phyloP scores from a whole-genome alignment of 2,113 vertebrate genomes.

The Nothocercus nigrocapillus region DNA sequence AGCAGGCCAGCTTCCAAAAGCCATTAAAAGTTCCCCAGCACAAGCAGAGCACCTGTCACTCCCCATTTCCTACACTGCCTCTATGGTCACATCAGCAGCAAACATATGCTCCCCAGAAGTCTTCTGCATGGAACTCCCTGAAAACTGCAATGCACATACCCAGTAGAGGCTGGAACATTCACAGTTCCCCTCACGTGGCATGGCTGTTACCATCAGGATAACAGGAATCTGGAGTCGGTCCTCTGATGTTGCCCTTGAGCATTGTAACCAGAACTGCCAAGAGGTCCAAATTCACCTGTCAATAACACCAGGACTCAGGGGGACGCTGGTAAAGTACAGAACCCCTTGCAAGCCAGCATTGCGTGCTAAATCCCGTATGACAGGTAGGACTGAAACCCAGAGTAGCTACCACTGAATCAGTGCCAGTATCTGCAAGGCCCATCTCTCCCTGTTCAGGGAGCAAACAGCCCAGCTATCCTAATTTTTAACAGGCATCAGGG shows the following conservation, averaged over 20 bases:
- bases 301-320: background rate
- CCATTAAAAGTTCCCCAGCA: background rate
- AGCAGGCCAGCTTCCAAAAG: background rate
- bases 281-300: background rate
- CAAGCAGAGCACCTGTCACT: background rate
- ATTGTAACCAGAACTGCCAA: background rate
- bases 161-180: background rate
- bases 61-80: background rate
- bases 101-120: background rate
- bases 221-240: background rate
- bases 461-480: background rate
- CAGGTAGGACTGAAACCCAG: background rate
- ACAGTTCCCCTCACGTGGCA: background rate
- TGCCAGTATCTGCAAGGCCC: background rate
- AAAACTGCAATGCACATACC: background rate
- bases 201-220: background rate
- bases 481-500: background rate
- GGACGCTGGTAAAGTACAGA: background rate
- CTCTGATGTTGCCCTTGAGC: background rate
- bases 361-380: accelerated
- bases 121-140: background rate
- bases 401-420: background rate
- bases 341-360: background rate
- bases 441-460: background rate
- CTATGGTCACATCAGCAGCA: background rate